Base-by-base conservation (phyloP, 2,888 invertebrate genomes). In the Poecilobothrus nobilitatus region DNA sequence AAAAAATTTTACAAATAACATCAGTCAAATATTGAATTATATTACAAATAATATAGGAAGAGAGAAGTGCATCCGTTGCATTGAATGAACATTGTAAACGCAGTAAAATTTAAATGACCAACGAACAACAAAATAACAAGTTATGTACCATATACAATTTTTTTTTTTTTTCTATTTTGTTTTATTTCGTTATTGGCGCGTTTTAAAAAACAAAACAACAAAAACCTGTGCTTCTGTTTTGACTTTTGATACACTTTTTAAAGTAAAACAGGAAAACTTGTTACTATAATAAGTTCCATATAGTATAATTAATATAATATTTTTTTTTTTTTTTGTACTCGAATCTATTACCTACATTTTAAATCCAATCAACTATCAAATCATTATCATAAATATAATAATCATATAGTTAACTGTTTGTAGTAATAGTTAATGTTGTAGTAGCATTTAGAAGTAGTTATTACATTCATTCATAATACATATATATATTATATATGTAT, bases 241-340 rank as follows among this genome's bases (percentile, higher is more conserved):
- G 34, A 34, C 34, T 44, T 44, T 44, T 53, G 53, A 53, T 53
- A 53, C 53, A 53, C 53, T 53, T 53, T 53, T 53, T 53, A 12
- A 53, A 53, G 53, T 53, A n/a, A 53, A 53, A 53, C 53, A 53
- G 53, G 53, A 53, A 53, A 53, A 53, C 53, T 53, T 53, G 53
- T 53, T 53, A 18, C 12, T 37, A 5, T 27, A 27, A 53, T 18
- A 53, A 53, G 18, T 15, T 53, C 53, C 53, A 53, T 53, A 53
- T 2, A 18, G 15, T 27, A 27, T 27, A 27, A 27, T 27, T 4
- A 27, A 27, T 27, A 27, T 27, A 27, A 27, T 5, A 27, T 53
- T 53, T n/a, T n/a, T n/a, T n/a, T n/a, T n/a, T n/a, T n/a, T n/a
- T n/a, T 53, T n/a, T 53, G 6, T 53, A 53, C 18, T 53, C 53